These are phyloP conservation scores for Aurelia aurita complex sp. Pacific DNA, from an alignment of 30 jellyfish, hydroid and myxozoan genomes.

Conservation along the genomic window DNA sequence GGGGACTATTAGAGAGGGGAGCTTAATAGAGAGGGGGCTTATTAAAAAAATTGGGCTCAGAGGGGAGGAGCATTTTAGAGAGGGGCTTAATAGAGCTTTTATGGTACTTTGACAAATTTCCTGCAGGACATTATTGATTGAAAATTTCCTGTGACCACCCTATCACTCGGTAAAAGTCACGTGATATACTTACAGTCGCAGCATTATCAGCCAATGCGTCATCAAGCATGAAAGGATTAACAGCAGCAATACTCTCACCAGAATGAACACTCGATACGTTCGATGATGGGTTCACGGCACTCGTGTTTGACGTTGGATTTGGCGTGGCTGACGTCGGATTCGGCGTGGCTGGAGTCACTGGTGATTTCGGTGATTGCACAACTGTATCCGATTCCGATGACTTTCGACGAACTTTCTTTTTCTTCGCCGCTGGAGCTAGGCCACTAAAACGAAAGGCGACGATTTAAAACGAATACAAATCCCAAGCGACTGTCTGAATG, in stretches of 20 bases:
- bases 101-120: too few species aligned
- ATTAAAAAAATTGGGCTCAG: too few species aligned
- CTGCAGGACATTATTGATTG: too few species aligned
- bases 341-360: slow-evolving; percentile 71
- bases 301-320: neutral
- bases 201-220: slow-evolving; percentile 60
- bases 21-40: too few species aligned
- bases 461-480: neutral
- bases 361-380: slow-evolving; percentile 65
- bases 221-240: slow-evolving; percentile 56
- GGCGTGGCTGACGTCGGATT: slow-evolving; percentile 5
- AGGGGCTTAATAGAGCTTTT: too few species aligned
- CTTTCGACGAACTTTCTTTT: slow-evolving; percentile 61
- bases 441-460: neutral
- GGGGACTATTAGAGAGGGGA: too few species aligned
- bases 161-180: too few species aligned
- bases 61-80: too few species aligned
- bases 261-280: slow-evolving; percentile 62
- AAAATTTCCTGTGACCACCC: too few species aligned
- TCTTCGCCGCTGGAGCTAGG: slow-evolving; percentile 61
- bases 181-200: slow-evolving; percentile 47
- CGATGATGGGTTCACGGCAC: slow-evolving; percentile 43
- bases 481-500: neutral
- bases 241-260: slow-evolving; percentile 64
- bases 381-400: slow-evolving; percentile 68